These are phyloP conservation scores for Empidonax alnorum DNA, from an alignment of 2,113 vertebrate genomes.

Conservation along the genomic window DNA sequence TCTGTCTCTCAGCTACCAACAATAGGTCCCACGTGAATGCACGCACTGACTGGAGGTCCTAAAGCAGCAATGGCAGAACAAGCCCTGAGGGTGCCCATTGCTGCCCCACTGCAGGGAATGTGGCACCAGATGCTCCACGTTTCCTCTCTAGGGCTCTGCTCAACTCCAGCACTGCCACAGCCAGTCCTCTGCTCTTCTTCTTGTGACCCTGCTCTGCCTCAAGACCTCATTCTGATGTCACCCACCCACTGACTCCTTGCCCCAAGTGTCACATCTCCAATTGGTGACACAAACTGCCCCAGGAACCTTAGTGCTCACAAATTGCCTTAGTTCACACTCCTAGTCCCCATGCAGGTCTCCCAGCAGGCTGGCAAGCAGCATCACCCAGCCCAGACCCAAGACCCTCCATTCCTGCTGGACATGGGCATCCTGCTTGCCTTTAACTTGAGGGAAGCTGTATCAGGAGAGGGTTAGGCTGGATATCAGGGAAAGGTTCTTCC, in stretches of 20 bases:
- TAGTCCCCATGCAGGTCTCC: fast-evolving
- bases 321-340: background rate
- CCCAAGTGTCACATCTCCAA: background rate
- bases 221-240: background rate
- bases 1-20: background rate
- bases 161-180: fast-evolving
- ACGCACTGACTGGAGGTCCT: background rate
- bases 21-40: background rate
- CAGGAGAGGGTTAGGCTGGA: fast-evolving
- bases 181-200: background rate
- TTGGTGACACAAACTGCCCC: fast-evolving
- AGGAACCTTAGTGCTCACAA: background rate
- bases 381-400: background rate
- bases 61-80: background rate
- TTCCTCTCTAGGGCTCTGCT: background rate
- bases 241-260: background rate
- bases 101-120: background rate
- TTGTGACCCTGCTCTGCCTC: background rate
- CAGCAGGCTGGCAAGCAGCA: background rate
- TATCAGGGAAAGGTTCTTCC: background rate
- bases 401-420: fast-evolving
- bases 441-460: background rate
- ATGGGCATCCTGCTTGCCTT: fast-evolving
- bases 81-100: background rate
- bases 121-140: fast-evolving